Evolutionary conservation across 1,140 invertebrate genomes (phyloP), one percentile per base, ranked within the genome.

Genomic region (Drosophila grimshawi): DNA sequence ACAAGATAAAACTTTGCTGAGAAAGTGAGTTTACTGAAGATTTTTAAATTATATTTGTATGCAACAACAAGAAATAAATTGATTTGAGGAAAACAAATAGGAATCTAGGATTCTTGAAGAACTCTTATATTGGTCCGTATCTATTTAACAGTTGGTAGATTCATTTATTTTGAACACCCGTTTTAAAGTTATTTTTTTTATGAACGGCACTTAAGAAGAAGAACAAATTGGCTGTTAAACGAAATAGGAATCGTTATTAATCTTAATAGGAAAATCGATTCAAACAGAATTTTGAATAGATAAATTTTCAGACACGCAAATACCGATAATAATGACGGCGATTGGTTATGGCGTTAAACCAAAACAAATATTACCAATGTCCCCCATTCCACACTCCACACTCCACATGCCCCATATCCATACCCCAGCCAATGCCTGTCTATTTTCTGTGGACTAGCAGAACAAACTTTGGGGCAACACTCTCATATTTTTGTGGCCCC

Each of bases 181-280:
- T 51, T 32, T 11, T 5, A 4, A n/a, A 51, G 0, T 32, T n/a
- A 7, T 2, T 4, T 19, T 35, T 52, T n/a, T 11, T 52, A 5
- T 11, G 2, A n/a, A 29, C 1, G 29, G 59, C 3, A 27, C 11
- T 8, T 8, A 2, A 10, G 4, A 45, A 49, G 19, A 29, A 49
- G n/a, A 53, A 55, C 49, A 73, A 49, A 73, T 53, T 53, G 29
- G 39, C 27, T 29, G 8, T 29, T 29, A 33, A 43, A 11, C 43
- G 2, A 52, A 62, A 69, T 75, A 43, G n/a, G 37, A 61, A 46
- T 67, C 52, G 39, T 69, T 53, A 74, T 78, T 69, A 69, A 74
- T 60, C 71, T 62, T 39, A 3, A 45, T 46, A 52, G 39, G 51
- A 48, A 74, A 63, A 78, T 78, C 64, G 75, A 78, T 78, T 57